phyloP scores from a whole-genome alignment of 2,888 invertebrate species.

The Apamea monoglypha region DNA sequence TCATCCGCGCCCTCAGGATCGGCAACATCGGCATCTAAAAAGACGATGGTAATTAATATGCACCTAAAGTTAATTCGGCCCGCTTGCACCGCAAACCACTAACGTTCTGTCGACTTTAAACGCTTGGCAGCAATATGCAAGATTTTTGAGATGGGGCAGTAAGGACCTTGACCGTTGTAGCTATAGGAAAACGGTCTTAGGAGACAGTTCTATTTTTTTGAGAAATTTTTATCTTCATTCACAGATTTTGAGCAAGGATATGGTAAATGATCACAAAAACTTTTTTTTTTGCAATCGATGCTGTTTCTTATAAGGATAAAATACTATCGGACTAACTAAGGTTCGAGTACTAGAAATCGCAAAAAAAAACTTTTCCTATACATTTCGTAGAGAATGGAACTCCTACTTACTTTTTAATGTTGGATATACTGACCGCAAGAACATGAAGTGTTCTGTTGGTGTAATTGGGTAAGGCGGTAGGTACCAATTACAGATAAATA shows the following conservation, averaged over 20 bases:
- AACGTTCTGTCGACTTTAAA: not conserved
- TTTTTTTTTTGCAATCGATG: too few species aligned
- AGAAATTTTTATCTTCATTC: too few species aligned
- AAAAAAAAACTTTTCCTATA: not conserved
- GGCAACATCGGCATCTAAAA: conserved; percentile 18
- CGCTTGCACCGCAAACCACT: not conserved
- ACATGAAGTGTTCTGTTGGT: not conserved
- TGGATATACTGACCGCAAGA: not conserved
- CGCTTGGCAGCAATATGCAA: not conserved
- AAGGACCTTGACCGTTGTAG: not conserved
- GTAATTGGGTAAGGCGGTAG: not conserved
- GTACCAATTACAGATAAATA: not conserved
- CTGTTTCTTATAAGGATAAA: not conserved
- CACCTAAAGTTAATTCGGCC: not conserved
- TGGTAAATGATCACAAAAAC: too few species aligned
- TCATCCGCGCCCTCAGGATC: not conserved
- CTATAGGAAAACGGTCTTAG: not conserved
- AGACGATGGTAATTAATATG: not conserved
- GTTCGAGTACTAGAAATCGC: too few species aligned
- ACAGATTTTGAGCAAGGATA: not conserved
- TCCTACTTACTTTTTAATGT: not conserved
- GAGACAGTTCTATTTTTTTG: not conserved
- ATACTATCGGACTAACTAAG: not conserved
- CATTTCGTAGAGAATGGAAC: not conserved
- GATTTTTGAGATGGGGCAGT: not conserved